A percentile compares a stretch with the other conserved stretches of the same genome.
Conservation (phyloP, 2,113 vertebrate species). For the Noctilio leporinus region DNA sequence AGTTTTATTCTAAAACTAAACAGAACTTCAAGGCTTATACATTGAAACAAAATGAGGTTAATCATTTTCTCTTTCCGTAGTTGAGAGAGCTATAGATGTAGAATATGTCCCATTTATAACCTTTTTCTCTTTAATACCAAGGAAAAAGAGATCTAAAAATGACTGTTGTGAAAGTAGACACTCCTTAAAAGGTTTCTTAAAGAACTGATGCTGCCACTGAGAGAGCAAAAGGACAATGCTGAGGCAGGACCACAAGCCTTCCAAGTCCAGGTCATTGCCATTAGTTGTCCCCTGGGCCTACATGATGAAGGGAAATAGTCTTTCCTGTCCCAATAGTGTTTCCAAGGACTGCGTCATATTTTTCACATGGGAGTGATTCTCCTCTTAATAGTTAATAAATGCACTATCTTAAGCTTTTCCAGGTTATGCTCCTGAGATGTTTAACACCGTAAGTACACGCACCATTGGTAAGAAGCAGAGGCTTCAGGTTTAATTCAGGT, state of each 20-base stretch:
- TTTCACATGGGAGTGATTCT: neutral
- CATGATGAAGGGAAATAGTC: neutral
- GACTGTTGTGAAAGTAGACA: neutral
- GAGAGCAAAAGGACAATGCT: neutral
- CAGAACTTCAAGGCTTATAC: neutral
- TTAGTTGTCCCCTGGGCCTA: neutral
- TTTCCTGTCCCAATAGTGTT: neutral
- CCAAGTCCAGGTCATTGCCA: neutral
- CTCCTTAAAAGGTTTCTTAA: neutral
- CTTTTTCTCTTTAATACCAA: neutral
- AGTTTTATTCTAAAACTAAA: neutral
- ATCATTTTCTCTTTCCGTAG: neutral
- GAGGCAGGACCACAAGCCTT: no score
- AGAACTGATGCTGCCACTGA: neutral
- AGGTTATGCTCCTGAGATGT: neutral
- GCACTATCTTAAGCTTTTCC: neutral
- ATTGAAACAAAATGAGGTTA: neutral
- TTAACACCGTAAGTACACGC: neutral
- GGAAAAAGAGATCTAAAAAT: neutral
- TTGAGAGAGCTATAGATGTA: neutral
- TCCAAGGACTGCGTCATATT: neutral
- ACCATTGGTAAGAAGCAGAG: neutral
- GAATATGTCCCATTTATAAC: neutral
- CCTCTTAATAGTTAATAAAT: neutral
- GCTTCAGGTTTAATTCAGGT: neutral